Evolutionary conservation across 2,888 invertebrate genomes (phyloP), one percentile per base, ranked within the genome.

Genomic region (Euclidia mi): DNA sequence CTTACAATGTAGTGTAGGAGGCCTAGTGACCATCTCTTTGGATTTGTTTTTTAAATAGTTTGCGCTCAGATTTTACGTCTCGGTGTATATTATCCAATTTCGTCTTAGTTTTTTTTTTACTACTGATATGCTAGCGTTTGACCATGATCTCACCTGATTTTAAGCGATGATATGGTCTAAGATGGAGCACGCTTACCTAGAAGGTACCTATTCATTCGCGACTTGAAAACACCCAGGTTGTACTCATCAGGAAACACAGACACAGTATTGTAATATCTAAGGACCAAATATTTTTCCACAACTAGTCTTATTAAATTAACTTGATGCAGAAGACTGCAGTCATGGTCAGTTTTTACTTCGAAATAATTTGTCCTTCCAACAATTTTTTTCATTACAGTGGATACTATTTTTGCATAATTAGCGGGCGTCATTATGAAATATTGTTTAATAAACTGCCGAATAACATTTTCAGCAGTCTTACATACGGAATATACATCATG

Each of bases 41-140:
- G 1, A 56, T 46, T 61, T 56, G 45, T 55, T 62, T 63, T 44
- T 63, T 63, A 46, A 48, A 58, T 20, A 63, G 34, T 47, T 58
- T 57, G 20, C 53, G 49, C 40, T 63, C 58, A 9, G 55, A 63
- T 25, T 38, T 38, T 58, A 40, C 15, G 45, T 52, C 25, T 14
- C 35, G 41, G 17, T 51, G 42, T 9, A 51, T 7, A 35, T 60
- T 48, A 11, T 57, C 55, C 41, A 58, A 63, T 56, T 58, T 65
- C 2, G 20, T 28, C 17, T 48, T n/a, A n/a, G n/a, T n/a, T n/a
- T n/a, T n/a, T n/a, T n/a, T n/a, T n/a, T n/a, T n/a, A n/a, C n/a
- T n/a, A n/a, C n/a, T n/a, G n/a, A n/a, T n/a, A n/a, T n/a, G n/a
- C n/a, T n/a, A n/a, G n/a, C n/a, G n/a, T n/a, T n/a, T n/a, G n/a